Base-by-base conservation (phyloP, 2,888 invertebrate genomes). In the Phengaris alcon region DNA sequence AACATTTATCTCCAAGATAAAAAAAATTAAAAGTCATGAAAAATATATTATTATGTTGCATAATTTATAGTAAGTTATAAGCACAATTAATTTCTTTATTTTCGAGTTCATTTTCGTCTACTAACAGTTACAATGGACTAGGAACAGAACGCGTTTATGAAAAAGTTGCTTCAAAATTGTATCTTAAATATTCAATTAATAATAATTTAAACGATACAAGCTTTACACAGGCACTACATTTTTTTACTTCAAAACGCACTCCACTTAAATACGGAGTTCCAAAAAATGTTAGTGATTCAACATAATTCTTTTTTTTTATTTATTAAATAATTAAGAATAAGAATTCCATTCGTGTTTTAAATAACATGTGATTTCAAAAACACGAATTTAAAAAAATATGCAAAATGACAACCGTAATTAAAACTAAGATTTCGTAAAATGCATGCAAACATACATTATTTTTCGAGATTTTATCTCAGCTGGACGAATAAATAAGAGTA, bases 61-160 rank as follows among this genome's bases (percentile, higher is more conserved):
- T 35, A 35, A 35, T 35, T 35, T 35, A 35, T 35, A 48, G 48
- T 48, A 48, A 48, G 6, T 48, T 59, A 35, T 12, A 12, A 22
- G 10, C 15, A 54, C 72, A 13, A 13, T 6, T 54, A 51, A 54
- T 72, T 54, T 72, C 72, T 72, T 72, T 72, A 72, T 72, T 54
- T 52, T 22, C 52, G 13, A 51, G 22, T 13, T 35, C 12, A 35
- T 12, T 72, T 15, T 35, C 35, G 4, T 35, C 35, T 15, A 35
- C 22, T 35, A 13, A 52, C 15, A 22, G 12, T 35, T 22, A 72
- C 54, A 72, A 22, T 6, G 52, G 51, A 52, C 52, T 72, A 72
- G 72, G 22, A 52, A 72, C 72, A 72, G 48, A 48, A 69, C 69
- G 48, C 69, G 48, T 10, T 48, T 46, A 48, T 48, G 35, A 69